phyloP scores from a whole-genome alignment of 2,113 vertebrate species.

The Polypterus bichir region DNA sequence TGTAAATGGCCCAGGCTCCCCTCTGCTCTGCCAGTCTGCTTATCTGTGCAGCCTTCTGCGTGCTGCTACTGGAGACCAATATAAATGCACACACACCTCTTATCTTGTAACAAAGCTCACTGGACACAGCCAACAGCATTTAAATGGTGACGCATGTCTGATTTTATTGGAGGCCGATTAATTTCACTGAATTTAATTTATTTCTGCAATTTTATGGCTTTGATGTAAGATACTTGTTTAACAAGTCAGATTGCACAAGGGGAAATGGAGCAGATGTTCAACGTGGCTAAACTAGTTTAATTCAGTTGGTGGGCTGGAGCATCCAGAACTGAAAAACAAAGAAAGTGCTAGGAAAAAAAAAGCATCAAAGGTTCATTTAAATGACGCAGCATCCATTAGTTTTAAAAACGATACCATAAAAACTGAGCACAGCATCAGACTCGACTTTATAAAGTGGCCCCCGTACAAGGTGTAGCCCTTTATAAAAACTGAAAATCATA shows the following conservation, averaged over 20 bases:
- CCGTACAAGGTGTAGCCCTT: no score
- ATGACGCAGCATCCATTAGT: no score
- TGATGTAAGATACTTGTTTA: constrained; percentile 65
- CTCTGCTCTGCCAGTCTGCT: constrained; percentile 55
- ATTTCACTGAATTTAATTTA: constrained; percentile 61
- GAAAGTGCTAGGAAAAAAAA: not conserved
- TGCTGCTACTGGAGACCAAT: constrained; percentile 54
- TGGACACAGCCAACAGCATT: constrained; percentile 40
- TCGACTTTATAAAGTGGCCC: no score
- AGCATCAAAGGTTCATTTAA: not conserved
- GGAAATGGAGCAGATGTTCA: constrained; percentile 47
- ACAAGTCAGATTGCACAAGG: constrained; percentile 37
- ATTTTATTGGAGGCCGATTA: constrained; percentile 64
- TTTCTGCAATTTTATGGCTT: constrained; percentile 40
- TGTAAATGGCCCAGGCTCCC: constrained; percentile 51
- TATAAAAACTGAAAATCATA: no score
- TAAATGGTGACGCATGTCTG: constrained; percentile 54
- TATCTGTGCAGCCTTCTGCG: constrained; percentile 71
- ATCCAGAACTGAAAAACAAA: not conserved
- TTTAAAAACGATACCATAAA: no score
- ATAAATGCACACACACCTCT: constrained; percentile 45
- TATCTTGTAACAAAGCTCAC: constrained; percentile 64
- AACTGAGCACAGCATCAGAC: no score
- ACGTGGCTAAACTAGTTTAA: constrained; percentile 11
- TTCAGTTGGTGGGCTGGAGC: not conserved